phyloP scores from a whole-genome alignment of 2,888 invertebrate genomes.

The Thereva unica region DNA sequence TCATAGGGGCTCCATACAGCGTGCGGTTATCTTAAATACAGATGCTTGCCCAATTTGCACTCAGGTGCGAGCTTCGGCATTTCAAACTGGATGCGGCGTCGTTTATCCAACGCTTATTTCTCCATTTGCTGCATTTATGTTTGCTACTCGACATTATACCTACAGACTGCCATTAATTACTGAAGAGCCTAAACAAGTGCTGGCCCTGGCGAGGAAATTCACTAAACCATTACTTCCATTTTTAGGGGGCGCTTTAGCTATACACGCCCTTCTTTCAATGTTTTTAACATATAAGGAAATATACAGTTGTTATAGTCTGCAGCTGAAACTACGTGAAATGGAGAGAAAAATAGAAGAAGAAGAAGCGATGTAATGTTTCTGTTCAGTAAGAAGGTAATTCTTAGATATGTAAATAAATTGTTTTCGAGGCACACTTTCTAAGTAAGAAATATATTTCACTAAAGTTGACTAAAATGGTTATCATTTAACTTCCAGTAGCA shows the following conservation, averaged over 20 bases:
- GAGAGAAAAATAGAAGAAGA: constrained; percentile 49
- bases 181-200: constrained; percentile 62
- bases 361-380: constrained; percentile 18
- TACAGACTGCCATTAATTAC: constrained; percentile 67
- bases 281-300: constrained; percentile 67
- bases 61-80: constrained; percentile 63
- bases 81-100: constrained; percentile 63
- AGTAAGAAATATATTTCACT: no score
- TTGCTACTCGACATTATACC: constrained; percentile 66
- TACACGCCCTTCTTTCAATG: constrained; percentile 63
- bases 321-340: constrained; percentile 49
- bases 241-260: constrained; percentile 59
- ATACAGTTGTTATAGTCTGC: constrained; percentile 43
- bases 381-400: no score
- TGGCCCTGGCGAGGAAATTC: constrained; percentile 61
- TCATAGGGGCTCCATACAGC: constrained; percentile 65
- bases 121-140: constrained; percentile 65
- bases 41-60: constrained; percentile 68
- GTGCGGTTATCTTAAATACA: constrained; percentile 63
- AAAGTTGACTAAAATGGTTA: no score
- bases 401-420: no score
- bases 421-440: no score
- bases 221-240: constrained; percentile 62
- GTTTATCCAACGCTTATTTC: constrained; percentile 66
- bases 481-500: no score